phyloP scores from a whole-genome alignment of 2,797 vertebrate genomes.

The Rhabdophis nuchalis region DNA sequence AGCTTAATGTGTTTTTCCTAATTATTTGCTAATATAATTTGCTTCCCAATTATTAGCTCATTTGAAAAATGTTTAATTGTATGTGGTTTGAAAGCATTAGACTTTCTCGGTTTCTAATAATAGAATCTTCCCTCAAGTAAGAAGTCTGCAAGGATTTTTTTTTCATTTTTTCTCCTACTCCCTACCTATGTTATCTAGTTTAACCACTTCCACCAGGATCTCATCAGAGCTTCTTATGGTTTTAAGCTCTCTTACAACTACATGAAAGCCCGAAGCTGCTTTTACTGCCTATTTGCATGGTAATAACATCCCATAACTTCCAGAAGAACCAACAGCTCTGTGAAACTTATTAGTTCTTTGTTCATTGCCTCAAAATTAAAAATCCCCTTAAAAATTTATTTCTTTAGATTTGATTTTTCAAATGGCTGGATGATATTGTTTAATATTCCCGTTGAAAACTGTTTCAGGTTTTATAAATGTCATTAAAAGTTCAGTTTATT shows the following conservation, averaged over 20 bases:
- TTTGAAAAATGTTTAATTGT: background rate
- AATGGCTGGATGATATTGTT: background rate
- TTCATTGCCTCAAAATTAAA: background rate
- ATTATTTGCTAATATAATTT: slow-evolving; percentile 12
- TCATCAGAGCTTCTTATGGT: background rate
- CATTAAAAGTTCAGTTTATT: background rate
- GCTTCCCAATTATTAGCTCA: background rate
- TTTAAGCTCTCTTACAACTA: background rate
- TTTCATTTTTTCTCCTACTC: background rate
- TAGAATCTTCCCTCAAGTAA: background rate
- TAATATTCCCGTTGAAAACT: background rate
- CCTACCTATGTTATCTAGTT: background rate
- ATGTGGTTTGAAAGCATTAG: background rate
- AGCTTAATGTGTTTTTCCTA: slow-evolving; percentile 6
- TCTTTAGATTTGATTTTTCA: background rate
- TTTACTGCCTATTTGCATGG: background rate
- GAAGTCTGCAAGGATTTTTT: background rate
- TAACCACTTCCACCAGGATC: background rate
- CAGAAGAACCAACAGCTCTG: background rate
- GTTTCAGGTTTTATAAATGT: background rate
- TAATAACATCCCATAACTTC: background rate
- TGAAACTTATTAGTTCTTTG: background rate
- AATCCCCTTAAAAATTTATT: background rate
- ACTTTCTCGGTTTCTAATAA: background rate
- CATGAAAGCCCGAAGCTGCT: background rate